Evolutionary conservation across 2,797 vertebrate species (phyloP), one percentile per base, ranked within the genome.

Genomic region (Crenichthys baileyi): DNA sequence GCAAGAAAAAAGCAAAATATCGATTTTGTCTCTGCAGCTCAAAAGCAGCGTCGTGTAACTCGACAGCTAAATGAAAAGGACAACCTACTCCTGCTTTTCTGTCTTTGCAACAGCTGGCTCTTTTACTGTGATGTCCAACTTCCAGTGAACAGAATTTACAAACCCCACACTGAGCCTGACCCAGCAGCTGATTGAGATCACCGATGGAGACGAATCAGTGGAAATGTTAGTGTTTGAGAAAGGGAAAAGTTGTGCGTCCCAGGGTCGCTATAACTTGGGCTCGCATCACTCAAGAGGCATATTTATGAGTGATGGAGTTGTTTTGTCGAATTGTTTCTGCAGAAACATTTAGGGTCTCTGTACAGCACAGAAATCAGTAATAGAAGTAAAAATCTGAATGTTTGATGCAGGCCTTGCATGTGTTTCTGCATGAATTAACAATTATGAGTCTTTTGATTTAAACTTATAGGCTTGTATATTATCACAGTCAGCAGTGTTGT

Each of bases 221-320:
- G 84, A 87, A 90, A 90, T 82, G 4, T 89, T 83, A 60, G 76
- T 58, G 79, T 92, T 90, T 80, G 83, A 79, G 79, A 78, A 77
- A 41, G 72, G 67, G 78, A 89, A 90, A 92, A 94, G 87, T 94
- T 93, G 91, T 92, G 86, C 85, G 89, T 94, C 95, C 94, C 95
- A 73, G 86, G 92, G 91, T 94, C 89, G 7, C 91, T 85, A 82
- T 95, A 95, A 93, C 90, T 88, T 72, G 36, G 4, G 89, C 90
- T 87, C 90, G 79, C 92, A 91, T 95, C 92, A 80, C 76, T 94
- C 91, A 89, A 87, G 87, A 82, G 88, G 87, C 87, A 75, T 86
- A 86, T 95, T 95, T 95, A 95, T 95, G 94, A 94, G 90, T 80
- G 79, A 93, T 91, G 91, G 91, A 58, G 11, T 83, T 87, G 85